phyloP scores from a whole-genome alignment of 2,888 invertebrate genomes.

The Galerucella nymphaeae region DNA sequence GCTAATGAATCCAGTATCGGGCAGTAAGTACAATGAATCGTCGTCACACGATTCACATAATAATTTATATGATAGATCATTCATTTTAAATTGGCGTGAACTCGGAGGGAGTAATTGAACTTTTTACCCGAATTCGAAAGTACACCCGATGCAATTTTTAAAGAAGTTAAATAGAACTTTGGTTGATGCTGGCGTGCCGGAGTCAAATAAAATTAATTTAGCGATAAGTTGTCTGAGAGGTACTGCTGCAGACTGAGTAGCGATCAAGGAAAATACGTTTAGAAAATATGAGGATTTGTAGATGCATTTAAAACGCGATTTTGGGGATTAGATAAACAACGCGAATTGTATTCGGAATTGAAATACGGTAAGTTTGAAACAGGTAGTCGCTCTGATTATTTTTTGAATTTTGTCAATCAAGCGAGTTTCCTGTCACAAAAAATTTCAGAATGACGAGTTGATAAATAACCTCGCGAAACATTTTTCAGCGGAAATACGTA shows the following conservation, averaged over 20 bases:
- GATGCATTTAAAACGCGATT: constrained; percentile 24
- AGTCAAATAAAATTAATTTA: constrained; percentile 23
- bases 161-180: constrained; percentile 32
- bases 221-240: constrained; percentile 26
- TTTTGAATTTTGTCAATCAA: constrained; percentile 31
- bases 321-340: constrained; percentile 29
- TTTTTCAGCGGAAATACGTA: constrained; percentile 36
- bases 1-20: no score
- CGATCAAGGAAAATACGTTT: constrained; percentile 24
- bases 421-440: constrained; percentile 27
- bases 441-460: constrained; percentile 27
- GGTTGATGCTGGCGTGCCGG: constrained; percentile 28
- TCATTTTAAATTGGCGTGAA: constrained; percentile 26
- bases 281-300: constrained; percentile 13
- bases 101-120: constrained; percentile 23
- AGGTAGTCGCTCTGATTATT: constrained; percentile 33
- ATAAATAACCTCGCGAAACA: constrained; percentile 25
- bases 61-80: constrained; percentile 18
- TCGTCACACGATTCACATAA: constrained; percentile 2
- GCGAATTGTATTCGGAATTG: constrained; percentile 28
- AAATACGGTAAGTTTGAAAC: constrained; percentile 21
- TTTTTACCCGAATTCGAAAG: constrained; percentile 22
- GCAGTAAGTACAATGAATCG: no score
- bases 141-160: constrained; percentile 26
- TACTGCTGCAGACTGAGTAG: constrained; percentile 29